A percentile compares a stretch with the other conserved stretches of the same genome.
These are phyloP conservation scores for Simalia tracyae DNA, from an alignment of 2,797 vertebrate genomes.

Conservation along the genomic window DNA sequence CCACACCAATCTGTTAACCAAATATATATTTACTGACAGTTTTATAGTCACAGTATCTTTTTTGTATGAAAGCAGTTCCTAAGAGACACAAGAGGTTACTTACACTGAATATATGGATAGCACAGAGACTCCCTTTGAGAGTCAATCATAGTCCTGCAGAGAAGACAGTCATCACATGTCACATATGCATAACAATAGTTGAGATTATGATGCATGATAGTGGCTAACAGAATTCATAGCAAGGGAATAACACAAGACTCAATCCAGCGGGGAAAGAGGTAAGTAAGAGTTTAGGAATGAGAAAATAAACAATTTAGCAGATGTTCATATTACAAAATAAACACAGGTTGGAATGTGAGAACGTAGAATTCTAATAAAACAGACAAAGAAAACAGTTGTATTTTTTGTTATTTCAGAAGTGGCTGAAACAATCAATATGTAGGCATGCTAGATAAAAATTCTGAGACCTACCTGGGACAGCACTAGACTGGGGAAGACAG, in stretches of 20 bases:
- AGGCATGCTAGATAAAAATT: neutral
- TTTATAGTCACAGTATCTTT: conserved; percentile 50
- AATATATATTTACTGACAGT: conserved; percentile 46
- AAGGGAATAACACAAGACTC: conserved; percentile 34
- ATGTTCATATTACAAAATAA: neutral
- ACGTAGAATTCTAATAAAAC: neutral
- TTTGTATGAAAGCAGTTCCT: conserved; percentile 57
- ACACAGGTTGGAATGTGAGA: neutral
- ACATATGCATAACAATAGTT: conserved; percentile 67
- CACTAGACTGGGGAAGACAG: neutral
- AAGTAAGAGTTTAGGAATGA: conserved; percentile 9
- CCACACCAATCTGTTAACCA: conserved; percentile 38
- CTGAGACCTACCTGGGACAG: neutral
- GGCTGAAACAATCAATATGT: neutral
- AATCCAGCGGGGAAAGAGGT: conserved; percentile 25
- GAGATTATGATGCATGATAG: conserved; percentile 36
- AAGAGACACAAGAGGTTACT: conserved; percentile 38
- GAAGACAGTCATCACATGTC: conserved; percentile 51
- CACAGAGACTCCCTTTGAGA: conserved; percentile 44
- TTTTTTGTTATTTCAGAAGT: neutral
- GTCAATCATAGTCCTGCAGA: conserved; percentile 58
- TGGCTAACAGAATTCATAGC: conserved; percentile 60
- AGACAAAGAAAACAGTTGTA: neutral
- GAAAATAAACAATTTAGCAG: neutral
- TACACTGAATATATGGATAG: conserved; percentile 48